These are phyloP conservation scores for Erebia palarica DNA, from an alignment of 2,888 invertebrate genomes.

Conservation along the genomic window DNA sequence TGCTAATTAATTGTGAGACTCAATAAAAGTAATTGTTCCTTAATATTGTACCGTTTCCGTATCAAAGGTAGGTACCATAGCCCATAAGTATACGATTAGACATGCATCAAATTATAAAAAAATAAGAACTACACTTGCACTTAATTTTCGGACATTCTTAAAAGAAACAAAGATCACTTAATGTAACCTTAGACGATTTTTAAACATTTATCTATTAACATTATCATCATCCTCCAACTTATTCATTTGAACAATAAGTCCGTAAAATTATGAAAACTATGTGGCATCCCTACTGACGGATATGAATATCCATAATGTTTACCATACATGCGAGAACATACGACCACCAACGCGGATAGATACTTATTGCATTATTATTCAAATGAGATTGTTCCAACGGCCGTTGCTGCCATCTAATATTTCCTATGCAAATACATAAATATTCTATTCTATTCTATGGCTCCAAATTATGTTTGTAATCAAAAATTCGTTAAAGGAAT, in stretches of 20 bases:
- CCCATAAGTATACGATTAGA: too few relatives aligned
- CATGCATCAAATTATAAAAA: too few relatives aligned
- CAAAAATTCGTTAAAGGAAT: background rate
- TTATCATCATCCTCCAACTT: too few relatives aligned
- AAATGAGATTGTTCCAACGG: slow-evolving; percentile 25
- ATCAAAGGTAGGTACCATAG: background rate
- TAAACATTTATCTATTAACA: too few relatives aligned
- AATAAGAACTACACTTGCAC: too few relatives aligned
- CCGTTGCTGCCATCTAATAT: background rate
- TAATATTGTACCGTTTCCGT: background rate
- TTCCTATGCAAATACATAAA: too few relatives aligned
- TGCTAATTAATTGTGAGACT: background rate
- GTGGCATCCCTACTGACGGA: background rate
- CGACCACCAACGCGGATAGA: slow-evolving; percentile 20
- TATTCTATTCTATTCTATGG: too few relatives aligned
- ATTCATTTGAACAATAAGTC: background rate
- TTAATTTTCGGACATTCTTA: too few relatives aligned
- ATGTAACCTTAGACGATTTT: too few relatives aligned
- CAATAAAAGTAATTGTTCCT: background rate
- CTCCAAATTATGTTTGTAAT: background rate
- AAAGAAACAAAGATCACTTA: too few relatives aligned
- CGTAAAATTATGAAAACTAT: background rate
- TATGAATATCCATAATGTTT: slow-evolving; percentile 19
- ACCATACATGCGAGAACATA: slow-evolving; percentile 6
- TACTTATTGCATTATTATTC: slow-evolving; percentile 36